Evolutionary conservation across 2,888 invertebrate species (phyloP), one percentile per base, ranked within the genome.

Genomic region (Eupithecia tripunctaria): DNA sequence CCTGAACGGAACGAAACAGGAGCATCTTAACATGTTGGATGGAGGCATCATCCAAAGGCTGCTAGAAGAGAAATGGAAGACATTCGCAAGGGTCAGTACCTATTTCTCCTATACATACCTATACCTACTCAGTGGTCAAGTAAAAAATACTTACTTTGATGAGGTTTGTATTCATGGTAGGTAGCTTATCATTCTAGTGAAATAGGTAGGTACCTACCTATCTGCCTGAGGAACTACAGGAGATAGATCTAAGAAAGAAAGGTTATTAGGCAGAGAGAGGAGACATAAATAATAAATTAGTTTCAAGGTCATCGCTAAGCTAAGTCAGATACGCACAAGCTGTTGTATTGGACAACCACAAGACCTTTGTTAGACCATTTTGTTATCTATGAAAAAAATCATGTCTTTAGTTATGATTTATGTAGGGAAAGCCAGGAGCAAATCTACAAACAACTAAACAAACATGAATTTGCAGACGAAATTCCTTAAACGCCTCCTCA

Each of bases 51-150:
- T 99, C 85, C 99, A 99, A 88, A 96, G 99, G 84, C 94, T 99
- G 67, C 95, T 99, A 25, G 99, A 99, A 90, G 99, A 99, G 91
- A 99, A 99, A 90, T 99, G 99, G 99, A 99, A 99, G 91, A 99
- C 99, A 0, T 99, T 99, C 94, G 99, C 99, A 36, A 96, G 97
- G 93, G 98, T 98, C 95, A 85, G 93, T 81, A 67, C 66, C 21
- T 47, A 56, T 43, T 12, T 18, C 18, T 18, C 6, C 18, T 18
- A n/a, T n/a, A 43, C 43, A 18, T 18, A 38, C 14, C 38, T 12
- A 8, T n/a, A n/a, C 2, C 32, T 32, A 47, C 47, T 47, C 18
- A 18, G 18, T 43, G 41, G 18, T 43, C 1, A n/a, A n/a, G n/a
- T n/a, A n/a, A n/a, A n/a, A n/a, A n/a, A n/a, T n/a, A n/a, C n/a